Base-by-base conservation (phyloP, 1,140 invertebrate species). In the Amyelois transitella region DNA sequence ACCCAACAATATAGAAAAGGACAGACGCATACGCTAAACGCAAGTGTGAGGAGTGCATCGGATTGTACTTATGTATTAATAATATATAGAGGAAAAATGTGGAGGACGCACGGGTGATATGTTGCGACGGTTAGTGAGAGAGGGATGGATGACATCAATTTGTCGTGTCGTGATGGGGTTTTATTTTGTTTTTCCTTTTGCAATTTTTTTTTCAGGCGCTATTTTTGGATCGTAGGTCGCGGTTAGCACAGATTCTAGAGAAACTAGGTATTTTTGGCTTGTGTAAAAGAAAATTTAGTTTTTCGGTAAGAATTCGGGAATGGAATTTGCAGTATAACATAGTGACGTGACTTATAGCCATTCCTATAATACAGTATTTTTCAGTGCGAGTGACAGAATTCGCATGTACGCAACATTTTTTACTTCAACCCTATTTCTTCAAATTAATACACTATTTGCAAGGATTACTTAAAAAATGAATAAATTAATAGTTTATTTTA, bases 61-160 rank as follows among this genome's bases (percentile, higher is more conserved):
- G 52, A 69, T 63, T 78, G 69, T 84, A 85, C 75, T 82, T 86
- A 85, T 86, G 73, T 85, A 86, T 86, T 85, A 86, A 86, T 88
- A 88, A 88, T 88, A 85, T 88, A 86, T 86, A 88, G 77, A 86
- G 82, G 82, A 86, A 85, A 88, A 88, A 88, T 86, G 78, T 71
- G 74, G 85, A 78, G 81, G 76, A 87, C 80, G 82, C 81, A 78
- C 70, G 72, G 66, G 82, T 87, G 84, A 87, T 87, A 84, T 85
- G 84, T 87, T 73, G 79, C 74, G 74, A 87, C 79, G 81, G 84
- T 86, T 87, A 87, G 84, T 75, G 50, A 72, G 85, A 88, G 77
- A 73, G 82, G 77, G 85, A 88, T 85, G 74, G 81, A 88, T 86
- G 85, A 83, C 85, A 74, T 81, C 85, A 81, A 87, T 88, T 88